Base-by-base conservation (phyloP, 2,888 invertebrate genomes). In the Campopleginae sp. region DNA sequence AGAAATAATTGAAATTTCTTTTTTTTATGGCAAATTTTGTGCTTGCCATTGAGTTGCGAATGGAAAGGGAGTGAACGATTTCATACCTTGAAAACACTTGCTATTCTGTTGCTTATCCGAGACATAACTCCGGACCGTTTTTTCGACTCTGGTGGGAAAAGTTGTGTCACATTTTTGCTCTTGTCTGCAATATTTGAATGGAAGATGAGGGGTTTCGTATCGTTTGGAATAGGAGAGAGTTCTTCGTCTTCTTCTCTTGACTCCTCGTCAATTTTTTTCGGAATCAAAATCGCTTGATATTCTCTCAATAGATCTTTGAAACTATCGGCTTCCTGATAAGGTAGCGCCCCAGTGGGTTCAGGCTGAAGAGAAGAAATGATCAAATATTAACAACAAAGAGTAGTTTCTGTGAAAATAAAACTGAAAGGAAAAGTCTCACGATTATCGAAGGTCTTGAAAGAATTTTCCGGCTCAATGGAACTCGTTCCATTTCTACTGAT, bases 241-340 rank as follows among this genome's bases (percentile, higher is more conserved):
- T 58, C 63, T 44, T 66, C 68, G 7, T 80, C 48, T 1, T 86
- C 31, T 23, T 82, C 80, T n/a, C 19, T 23, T 12, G 42, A 31
- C 12, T 10, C 38, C 48, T 81, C 77, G 0, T 61, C 48, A 19
- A 72, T 70, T 31, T 61, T 72, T 7, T 61, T 46, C 1, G 66
- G 70, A 5, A 72, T 23, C 10, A 85, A 74, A 44, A 82, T 87
- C 66, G 66, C 72, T 80, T 81, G 85, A 84, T 90, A 88, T 68
- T 91, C 91, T 4, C 86, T 48, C 27, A 89, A 46, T 1, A 91
- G 86, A 12, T 88, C 85, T 72, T 81, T 89, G 33, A 88, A 91
- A 4, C 88, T 86, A 65, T 89, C 86, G 1, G 88, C 89, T 61
- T 89, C 90, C 68, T 91, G 91, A 82, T 91, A 91, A 1, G 90